These are phyloP conservation scores for Drosophila parthenogenetica DNA, from an alignment of 2,888 invertebrate genomes.

Conservation along the genomic window DNA sequence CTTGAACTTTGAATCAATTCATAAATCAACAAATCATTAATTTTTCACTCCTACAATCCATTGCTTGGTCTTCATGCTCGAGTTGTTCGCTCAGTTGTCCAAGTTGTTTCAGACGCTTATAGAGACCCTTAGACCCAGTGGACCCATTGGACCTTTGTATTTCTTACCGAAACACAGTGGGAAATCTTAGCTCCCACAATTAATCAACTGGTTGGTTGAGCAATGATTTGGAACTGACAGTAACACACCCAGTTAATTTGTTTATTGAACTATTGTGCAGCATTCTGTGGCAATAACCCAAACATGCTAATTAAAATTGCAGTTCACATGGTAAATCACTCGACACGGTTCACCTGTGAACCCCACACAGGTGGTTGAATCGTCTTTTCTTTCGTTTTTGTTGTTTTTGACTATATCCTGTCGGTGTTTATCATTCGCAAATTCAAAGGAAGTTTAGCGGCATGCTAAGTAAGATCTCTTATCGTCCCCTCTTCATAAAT, in stretches of 20 bases:
- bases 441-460: conserved; percentile 52
- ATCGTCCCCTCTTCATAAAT: conserved; percentile 73
- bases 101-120: conserved; percentile 26
- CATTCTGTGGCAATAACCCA: conserved; percentile 51
- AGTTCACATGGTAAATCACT: conserved; percentile 69
- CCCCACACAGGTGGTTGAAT: conserved; percentile 60
- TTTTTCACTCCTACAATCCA: conserved; percentile 71
- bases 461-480: conserved; percentile 75
- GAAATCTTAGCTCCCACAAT: conserved; percentile 83
- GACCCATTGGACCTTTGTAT: conserved; percentile 30
- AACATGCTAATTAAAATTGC: conserved; percentile 76
- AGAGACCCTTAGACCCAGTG: no score
- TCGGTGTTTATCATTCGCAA: conserved; percentile 64
- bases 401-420: conserved; percentile 58
- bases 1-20: conserved; percentile 81
- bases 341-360: conserved; percentile 55
- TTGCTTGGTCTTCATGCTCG: conserved; percentile 36
- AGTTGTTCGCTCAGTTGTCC: conserved; percentile 20
- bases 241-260: conserved; percentile 73
- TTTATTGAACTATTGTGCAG: conserved; percentile 72
- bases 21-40: conserved; percentile 84
- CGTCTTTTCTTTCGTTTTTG: neutral
- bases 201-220: conserved; percentile 71
- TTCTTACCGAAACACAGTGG: conserved; percentile 68
- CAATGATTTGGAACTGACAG: conserved; percentile 70